Conservation (phyloP, 2,797 vertebrate genomes). For the Pseudochirops cupreus region DNA sequence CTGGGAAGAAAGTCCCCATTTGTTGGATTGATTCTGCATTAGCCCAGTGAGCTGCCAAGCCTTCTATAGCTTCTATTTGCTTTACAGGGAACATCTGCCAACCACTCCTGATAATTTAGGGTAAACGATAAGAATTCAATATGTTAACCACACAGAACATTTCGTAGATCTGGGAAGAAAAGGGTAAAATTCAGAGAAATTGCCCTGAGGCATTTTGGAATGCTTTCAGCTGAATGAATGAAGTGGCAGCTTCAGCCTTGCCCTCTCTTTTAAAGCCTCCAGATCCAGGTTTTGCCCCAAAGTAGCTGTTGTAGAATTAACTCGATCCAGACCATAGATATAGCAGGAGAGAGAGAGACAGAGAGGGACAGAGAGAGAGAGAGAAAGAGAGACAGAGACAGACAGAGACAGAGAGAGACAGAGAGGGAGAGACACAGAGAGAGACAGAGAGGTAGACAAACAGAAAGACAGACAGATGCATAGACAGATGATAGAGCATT, state of each 20-base stretch:
- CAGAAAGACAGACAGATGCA: no score
- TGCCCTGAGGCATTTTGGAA: neutral
- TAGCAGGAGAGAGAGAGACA: neutral
- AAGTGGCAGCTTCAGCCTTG: slow-evolving; percentile 3
- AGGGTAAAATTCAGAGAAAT: slow-evolving; percentile 40
- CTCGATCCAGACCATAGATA: neutral
- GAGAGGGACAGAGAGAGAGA: no score
- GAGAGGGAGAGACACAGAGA: no score
- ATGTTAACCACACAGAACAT: neutral
- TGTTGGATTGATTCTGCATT: neutral
- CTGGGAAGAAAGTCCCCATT: neutral
- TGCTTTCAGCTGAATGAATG: slow-evolving; percentile 22
- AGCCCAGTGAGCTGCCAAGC: neutral
- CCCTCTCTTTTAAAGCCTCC: slow-evolving; percentile 8
- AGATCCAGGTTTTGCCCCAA: neutral
- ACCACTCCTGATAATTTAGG: slow-evolving; percentile 10
- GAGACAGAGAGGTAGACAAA: no score
- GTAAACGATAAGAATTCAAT: neutral
- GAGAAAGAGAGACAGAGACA: neutral
- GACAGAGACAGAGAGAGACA: no score
- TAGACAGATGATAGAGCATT: neutral
- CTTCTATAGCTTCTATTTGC: neutral
- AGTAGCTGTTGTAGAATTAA: neutral
- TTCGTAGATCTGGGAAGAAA: neutral
- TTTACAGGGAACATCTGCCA: neutral